These are phyloP conservation scores for Scopus umbretta DNA, from an alignment of 2,113 vertebrate genomes.

Conservation along the genomic window DNA sequence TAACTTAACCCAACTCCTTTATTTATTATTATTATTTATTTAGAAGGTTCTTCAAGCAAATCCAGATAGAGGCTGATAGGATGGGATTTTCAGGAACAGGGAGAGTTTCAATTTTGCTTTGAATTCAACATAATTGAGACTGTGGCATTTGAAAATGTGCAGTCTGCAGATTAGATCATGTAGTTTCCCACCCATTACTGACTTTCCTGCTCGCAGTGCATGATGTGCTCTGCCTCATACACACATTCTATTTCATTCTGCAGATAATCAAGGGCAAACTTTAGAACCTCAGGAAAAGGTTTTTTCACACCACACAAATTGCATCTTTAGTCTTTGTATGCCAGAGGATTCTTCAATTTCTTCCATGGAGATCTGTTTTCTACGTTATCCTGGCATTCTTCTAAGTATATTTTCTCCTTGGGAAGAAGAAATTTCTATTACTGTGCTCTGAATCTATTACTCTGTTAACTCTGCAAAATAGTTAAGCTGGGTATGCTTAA, in stretches of 20 bases:
- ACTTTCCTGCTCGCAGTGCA: background rate
- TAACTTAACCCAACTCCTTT: constrained; percentile 37
- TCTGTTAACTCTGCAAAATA: constrained; percentile 41
- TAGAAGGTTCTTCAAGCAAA: constrained; percentile 42
- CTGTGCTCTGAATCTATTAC: constrained; percentile 43
- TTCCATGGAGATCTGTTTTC: constrained; percentile 55
- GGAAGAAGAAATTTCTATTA: constrained; percentile 61
- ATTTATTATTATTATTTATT: constrained; percentile 62
- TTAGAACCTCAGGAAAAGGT: constrained; percentile 62
- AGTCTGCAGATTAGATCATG: constrained; percentile 56
- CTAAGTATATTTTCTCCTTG: constrained; percentile 40
- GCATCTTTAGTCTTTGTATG: constrained; percentile 66
- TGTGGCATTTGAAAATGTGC: constrained; percentile 63
- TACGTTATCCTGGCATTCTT: constrained; percentile 61
- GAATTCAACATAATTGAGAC: constrained; percentile 55
- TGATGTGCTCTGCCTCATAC: background rate
- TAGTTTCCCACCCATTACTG: constrained; percentile 60
- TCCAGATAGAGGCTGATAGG: constrained; percentile 36
- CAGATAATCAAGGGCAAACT: constrained; percentile 71
- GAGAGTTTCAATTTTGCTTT: constrained; percentile 47
- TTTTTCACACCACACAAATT: constrained; percentile 64
- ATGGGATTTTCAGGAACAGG: constrained; percentile 38
- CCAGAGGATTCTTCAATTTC: constrained; percentile 67
- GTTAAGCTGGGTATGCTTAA: constrained; percentile 2
- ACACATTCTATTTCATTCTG: constrained; percentile 54